Evolutionary conservation across 2,113 vertebrate species (phyloP).

Genomic region (Microtus oregoni): DNA sequence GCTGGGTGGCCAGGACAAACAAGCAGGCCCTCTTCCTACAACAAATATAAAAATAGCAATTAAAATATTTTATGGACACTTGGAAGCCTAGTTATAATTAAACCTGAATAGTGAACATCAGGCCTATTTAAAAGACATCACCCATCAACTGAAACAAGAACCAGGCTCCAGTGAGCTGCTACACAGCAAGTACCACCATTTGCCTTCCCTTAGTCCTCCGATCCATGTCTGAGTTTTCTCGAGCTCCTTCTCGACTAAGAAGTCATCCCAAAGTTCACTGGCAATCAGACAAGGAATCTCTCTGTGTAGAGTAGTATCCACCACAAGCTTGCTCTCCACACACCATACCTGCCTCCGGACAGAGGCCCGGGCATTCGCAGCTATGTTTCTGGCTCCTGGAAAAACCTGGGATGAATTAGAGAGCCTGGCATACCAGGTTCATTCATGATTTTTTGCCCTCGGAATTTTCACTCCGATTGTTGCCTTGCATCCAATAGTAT

Average conservation of each 20-base stretch:
- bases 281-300: not conserved
- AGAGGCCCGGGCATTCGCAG: not conserved
- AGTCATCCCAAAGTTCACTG: not conserved
- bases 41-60: not conserved
- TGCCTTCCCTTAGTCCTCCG: not conserved
- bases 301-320: not conserved
- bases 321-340: not conserved
- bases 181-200: not conserved
- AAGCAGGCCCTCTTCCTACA: too few relatives aligned
- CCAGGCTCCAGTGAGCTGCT: not conserved
- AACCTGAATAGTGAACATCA: not conserved
- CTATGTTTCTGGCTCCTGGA: not conserved
- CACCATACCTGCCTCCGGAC: not conserved
- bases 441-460: not conserved
- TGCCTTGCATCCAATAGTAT: not conserved
- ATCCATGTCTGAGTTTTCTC: not conserved
- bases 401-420: not conserved
- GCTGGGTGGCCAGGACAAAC: rapidly evolving
- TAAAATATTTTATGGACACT: not conserved
- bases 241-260: not conserved
- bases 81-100: not conserved
- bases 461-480: not conserved
- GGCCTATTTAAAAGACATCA: not conserved
- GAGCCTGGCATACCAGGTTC: not conserved
- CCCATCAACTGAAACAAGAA: not conserved